Evolutionary conservation across 2,113 vertebrate species (phyloP).

Genomic region (Nematolebias whitei): DNA sequence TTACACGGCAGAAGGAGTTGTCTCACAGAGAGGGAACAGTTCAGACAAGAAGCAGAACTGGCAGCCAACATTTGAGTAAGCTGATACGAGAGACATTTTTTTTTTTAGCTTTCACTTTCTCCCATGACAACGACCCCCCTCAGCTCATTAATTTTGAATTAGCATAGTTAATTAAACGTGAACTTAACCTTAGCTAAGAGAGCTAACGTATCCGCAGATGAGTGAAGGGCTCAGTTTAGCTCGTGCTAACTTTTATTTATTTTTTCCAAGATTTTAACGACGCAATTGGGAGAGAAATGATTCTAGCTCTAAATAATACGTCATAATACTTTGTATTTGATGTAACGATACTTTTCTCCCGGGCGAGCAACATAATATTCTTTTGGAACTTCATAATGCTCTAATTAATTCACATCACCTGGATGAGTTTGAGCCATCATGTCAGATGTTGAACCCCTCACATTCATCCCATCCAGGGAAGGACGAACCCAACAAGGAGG

Average conservation of each 20-base stretch:
- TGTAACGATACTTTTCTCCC: too few species aligned
- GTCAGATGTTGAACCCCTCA: constrained; percentile 70
- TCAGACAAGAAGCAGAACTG: background rate
- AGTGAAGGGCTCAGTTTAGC: constrained; percentile 41
- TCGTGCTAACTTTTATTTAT: constrained; percentile 3
- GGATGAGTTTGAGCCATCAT: constrained; percentile 53
- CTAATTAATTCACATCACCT: background rate
- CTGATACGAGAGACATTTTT: constrained; percentile 47
- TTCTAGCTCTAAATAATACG: background rate
- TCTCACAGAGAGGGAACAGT: background rate
- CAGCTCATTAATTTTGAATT: constrained; percentile 66
- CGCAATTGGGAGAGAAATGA: too few species aligned
- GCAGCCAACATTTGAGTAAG: constrained; percentile 44
- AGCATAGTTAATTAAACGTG: constrained; percentile 57
- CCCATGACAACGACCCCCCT: constrained; percentile 67
- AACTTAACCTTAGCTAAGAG: constrained; percentile 36
- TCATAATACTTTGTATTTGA: background rate
- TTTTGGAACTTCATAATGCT: background rate
- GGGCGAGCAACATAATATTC: too few species aligned
- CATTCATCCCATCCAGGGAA: constrained; percentile 62
- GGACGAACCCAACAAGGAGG: constrained; percentile 53
- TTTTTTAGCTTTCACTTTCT: constrained; percentile 68
- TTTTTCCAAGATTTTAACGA: background rate
- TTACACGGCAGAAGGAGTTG: background rate
- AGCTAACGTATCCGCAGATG: constrained; percentile 19